Evolutionary conservation across 2,797 vertebrate species (phyloP).

Genomic region (Nothura maculosa): DNA sequence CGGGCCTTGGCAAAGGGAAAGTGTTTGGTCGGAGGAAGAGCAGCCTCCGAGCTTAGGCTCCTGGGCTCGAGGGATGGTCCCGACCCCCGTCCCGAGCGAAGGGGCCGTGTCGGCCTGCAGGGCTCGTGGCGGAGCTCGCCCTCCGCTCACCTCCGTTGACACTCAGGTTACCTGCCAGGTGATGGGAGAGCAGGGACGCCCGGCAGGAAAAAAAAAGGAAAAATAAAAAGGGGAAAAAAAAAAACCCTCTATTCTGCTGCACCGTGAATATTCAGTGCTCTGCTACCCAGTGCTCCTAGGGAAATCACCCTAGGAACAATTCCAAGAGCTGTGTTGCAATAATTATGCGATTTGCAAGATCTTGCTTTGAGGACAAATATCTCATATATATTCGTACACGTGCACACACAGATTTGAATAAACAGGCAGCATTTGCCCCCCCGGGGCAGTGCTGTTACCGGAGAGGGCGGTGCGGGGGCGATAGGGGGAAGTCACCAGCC

Average conservation of each 20-base stretch:
- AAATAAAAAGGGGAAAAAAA: background rate
- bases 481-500: background rate
- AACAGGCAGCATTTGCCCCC: background rate
- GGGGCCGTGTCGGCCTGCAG: rapidly evolving
- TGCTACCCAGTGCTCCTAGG: background rate
- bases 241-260: background rate
- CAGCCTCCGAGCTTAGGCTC: rapidly evolving
- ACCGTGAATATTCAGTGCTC: background rate
- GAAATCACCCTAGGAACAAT: background rate
- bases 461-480: too few relatives aligned
- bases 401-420: rapidly evolving
- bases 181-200: background rate
- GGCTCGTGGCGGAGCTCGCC: background rate
- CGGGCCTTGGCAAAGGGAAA: background rate
- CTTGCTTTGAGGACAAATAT: background rate
- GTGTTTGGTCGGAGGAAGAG: background rate
- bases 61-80: background rate
- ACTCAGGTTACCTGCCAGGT: rapidly evolving
- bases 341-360: background rate
- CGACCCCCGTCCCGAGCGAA: background rate
- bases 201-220: background rate
- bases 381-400: too few relatives aligned
- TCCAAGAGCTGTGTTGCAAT: rapidly evolving
- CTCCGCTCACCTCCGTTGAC: rapidly evolving
- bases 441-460: background rate